These are phyloP conservation scores for Anarrhichthys ocellatus DNA, from an alignment of 2,113 vertebrate genomes.

Conservation along the genomic window DNA sequence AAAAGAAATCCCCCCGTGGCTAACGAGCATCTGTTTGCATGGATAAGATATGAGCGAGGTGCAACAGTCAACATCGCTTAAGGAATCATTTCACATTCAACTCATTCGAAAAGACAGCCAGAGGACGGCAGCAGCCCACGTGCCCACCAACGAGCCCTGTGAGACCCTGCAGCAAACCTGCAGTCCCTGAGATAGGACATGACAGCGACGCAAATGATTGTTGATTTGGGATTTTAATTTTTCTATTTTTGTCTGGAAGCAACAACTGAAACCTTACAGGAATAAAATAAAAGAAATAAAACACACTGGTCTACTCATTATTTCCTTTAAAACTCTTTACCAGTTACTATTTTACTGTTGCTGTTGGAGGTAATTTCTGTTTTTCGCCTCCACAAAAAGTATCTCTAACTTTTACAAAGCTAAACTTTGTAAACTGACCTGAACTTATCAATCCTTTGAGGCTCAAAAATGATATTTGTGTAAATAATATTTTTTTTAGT, in stretches of 20 bases:
- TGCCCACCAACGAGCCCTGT: conserved; percentile 36
- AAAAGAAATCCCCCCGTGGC: conserved; percentile 41
- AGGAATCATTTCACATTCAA: conserved; percentile 53
- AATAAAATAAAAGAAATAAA: not conserved
- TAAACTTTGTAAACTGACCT: not conserved
- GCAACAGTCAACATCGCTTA: conserved; percentile 54
- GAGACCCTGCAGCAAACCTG: conserved; percentile 54
- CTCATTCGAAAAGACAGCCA: conserved; percentile 61
- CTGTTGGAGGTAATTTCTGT: not conserved
- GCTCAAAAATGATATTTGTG: not conserved
- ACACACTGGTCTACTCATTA: not conserved
- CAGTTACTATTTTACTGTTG: not conserved
- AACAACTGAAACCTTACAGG: not conserved
- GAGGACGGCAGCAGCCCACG: conserved; percentile 53
- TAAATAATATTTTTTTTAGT: not conserved
- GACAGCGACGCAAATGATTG: conserved; percentile 26
- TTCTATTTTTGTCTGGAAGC: not conserved
- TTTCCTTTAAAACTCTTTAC: not conserved
- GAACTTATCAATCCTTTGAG: not conserved
- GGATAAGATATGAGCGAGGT: conserved; percentile 64
- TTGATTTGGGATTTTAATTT: conserved; percentile 15
- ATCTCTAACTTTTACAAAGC: not conserved
- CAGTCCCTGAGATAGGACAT: conserved; percentile 38
- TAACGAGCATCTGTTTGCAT: conserved; percentile 67
- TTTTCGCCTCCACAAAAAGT: not conserved